phyloP scores from a whole-genome alignment of 2,888 invertebrate species.

The Selenia dentaria region DNA sequence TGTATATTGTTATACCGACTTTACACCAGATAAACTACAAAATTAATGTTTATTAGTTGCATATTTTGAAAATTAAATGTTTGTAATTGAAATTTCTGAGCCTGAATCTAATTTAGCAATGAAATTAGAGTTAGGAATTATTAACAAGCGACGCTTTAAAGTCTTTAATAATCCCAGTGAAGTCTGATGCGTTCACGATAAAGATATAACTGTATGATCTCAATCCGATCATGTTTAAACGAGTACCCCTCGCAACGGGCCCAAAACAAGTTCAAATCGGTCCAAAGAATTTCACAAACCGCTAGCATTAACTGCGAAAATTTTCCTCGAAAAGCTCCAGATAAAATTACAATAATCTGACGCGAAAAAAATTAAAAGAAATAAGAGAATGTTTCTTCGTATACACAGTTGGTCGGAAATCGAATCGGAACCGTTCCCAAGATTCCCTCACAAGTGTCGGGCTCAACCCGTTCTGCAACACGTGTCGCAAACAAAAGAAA shows the following conservation, averaged over 20 bases:
- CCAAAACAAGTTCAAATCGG: too few species aligned
- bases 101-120: too few species aligned
- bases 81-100: too few species aligned
- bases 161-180: too few species aligned
- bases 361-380: conserved; percentile 40
- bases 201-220: conserved; percentile 51
- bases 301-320: conserved; percentile 38
- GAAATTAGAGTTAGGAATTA: too few species aligned
- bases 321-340: conserved; percentile 46
- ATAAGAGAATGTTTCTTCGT: conserved; percentile 38
- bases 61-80: too few species aligned
- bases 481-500: conserved; percentile 83
- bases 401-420: conserved; percentile 60
- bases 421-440: conserved; percentile 57
- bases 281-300: conserved; percentile 42
- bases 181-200: too few species aligned
- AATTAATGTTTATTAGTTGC: too few species aligned
- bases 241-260: too few species aligned
- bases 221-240: conserved; percentile 51
- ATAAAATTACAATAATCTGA: conserved; percentile 53
- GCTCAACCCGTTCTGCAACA: conserved; percentile 81
- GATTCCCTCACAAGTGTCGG: conserved; percentile 74
- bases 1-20: too few species aligned
- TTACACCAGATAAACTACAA: too few species aligned
- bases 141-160: too few species aligned